phyloP scores from a whole-genome alignment of 1,140 invertebrate genomes.

The Sweltsa coloradensis region DNA sequence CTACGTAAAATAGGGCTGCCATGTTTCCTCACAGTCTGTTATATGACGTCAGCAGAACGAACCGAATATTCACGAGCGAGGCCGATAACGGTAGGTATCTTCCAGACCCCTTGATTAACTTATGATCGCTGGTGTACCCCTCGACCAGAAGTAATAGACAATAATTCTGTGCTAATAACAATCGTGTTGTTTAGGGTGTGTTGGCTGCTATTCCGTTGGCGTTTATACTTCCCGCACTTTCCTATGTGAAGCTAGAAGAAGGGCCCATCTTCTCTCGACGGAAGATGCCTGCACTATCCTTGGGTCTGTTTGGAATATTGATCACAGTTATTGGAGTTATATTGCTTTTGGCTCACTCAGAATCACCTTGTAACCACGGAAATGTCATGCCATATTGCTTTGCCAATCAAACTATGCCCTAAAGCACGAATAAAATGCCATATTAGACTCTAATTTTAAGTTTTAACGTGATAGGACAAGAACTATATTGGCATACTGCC shows the following conservation, averaged over 20 bases:
- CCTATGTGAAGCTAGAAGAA: conserved; percentile 65
- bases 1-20: too few species aligned
- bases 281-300: conserved; percentile 58
- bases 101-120: too few species aligned
- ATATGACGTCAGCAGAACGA: too few species aligned
- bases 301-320: conserved; percentile 57
- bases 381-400: conserved; percentile 45
- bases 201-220: conserved; percentile 73
- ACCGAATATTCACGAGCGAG: too few species aligned
- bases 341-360: conserved; percentile 39
- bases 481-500: too few species aligned
- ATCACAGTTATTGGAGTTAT: conserved; percentile 50
- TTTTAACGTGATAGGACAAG: too few species aligned
- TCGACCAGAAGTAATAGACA: too few species aligned
- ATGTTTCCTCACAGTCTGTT: too few species aligned
- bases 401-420: conserved; percentile 19
- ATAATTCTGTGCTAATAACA: conserved; percentile 1
- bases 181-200: conserved; percentile 47
- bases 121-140: too few species aligned
- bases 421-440: too few species aligned
- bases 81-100: too few species aligned
- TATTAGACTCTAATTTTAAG: too few species aligned
- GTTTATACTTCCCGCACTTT: conserved; percentile 69
- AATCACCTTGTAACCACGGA: conserved; percentile 47
- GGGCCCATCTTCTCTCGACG: conserved; percentile 50